Percentiles rank a stretch among this genome's conserved stretches.
Conservation (phyloP, 2,888 invertebrate genomes). For the Orgyia antiqua region DNA sequence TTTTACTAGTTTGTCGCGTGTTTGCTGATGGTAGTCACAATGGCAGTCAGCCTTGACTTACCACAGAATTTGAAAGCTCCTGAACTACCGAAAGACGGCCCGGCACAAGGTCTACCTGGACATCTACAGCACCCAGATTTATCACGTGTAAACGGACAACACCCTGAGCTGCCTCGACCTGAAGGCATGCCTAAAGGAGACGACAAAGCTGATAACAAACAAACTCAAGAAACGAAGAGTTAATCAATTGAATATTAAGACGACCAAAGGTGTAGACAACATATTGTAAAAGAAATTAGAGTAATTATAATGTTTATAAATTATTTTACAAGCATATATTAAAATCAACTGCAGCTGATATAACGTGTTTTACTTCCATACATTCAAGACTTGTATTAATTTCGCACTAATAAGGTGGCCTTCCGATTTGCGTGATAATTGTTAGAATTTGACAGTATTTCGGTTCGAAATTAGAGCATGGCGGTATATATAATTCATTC, state of each 20-base stretch:
- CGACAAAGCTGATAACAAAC: conserved; percentile 23
- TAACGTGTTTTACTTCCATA: no score
- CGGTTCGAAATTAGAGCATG: no score
- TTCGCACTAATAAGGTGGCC: no score
- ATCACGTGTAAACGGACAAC: conserved; percentile 4
- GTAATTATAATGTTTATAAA: no score
- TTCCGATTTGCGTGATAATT: no score
- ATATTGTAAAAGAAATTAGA: no score
- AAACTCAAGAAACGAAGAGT: conserved; percentile 29
- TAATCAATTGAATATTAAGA: conserved; percentile 7
- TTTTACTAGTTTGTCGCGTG: conserved; percentile 43
- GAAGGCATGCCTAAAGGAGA: conserved; percentile 12
- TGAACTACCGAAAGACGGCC: conserved; percentile 32
- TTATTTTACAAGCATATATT: conserved; percentile 32
- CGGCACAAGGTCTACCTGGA: not conserved
- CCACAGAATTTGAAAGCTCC: conserved; percentile 30
- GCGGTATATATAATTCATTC: no score
- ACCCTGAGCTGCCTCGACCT: conserved; percentile 6
- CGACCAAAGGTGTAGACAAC: conserved; percentile 7
- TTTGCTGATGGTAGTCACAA: conserved; percentile 46
- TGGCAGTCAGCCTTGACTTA: conserved; percentile 36
- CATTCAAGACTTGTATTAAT: no score
- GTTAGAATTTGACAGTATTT: no score
- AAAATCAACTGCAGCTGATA: conserved; percentile 42
- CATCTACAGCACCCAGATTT: conserved; percentile 12